Evolutionary conservation across 2,797 vertebrate species (phyloP).

Genomic region (Coreius guichenoti): DNA sequence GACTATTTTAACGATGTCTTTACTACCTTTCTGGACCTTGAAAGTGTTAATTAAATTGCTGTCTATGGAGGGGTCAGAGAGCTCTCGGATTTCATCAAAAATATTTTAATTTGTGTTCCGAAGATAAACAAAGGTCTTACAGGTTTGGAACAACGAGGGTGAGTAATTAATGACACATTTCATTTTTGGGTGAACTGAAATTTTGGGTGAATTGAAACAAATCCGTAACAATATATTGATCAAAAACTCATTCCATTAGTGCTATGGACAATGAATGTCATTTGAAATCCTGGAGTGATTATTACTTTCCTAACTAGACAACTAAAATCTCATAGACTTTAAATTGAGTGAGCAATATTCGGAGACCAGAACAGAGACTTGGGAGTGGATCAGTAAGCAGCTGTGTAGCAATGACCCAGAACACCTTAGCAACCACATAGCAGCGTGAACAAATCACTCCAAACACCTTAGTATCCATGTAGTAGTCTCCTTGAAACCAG

Average conservation of each 20-base stretch:
- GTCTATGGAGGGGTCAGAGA: too few relatives aligned
- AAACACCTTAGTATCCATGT: neutral
- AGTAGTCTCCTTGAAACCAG: neutral
- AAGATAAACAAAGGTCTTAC: too few relatives aligned
- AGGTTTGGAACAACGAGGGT: too few relatives aligned
- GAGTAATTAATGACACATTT: too few relatives aligned
- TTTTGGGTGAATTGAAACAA: neutral
- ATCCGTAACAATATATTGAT: neutral
- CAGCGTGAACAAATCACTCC: neutral
- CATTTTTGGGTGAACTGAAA: too few relatives aligned
- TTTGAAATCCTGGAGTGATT: too few relatives aligned
- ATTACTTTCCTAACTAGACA: neutral
- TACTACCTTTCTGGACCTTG: too few relatives aligned
- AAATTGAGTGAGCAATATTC: neutral
- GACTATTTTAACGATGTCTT: too few relatives aligned
- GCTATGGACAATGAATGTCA: neutral
- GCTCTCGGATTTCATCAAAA: too few relatives aligned
- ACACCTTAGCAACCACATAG: neutral
- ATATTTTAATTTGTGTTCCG: too few relatives aligned
- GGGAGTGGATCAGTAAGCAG: neutral
- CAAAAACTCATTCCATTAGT: too few relatives aligned
- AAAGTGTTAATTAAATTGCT: too few relatives aligned
- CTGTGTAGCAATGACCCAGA: neutral
- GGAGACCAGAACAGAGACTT: neutral
- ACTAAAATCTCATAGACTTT: neutral